phyloP scores from a whole-genome alignment of 2,888 invertebrate species.

The Eilema griseolum region DNA sequence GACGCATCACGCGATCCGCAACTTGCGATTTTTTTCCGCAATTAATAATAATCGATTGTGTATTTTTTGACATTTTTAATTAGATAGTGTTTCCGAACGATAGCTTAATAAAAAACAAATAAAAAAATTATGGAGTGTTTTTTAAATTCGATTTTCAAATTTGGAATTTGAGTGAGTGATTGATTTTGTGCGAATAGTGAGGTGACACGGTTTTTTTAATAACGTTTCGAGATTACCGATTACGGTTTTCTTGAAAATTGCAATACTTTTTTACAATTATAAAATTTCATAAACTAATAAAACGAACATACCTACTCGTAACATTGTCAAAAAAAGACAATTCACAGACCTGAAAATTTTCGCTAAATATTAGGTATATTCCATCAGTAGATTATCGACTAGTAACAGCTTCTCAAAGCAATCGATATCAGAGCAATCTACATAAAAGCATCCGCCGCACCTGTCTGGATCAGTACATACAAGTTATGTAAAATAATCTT shows the following conservation, averaged over 20 bases:
- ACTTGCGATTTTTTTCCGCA: conserved; percentile 34
- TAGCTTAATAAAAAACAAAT: neutral
- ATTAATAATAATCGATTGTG: conserved; percentile 13
- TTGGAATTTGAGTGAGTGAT: conserved; percentile 22
- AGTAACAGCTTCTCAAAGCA: neutral
- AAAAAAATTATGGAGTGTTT: neutral
- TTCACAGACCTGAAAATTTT: neutral
- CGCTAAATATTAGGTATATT: too few relatives aligned
- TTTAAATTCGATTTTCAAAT: conserved; percentile 14
- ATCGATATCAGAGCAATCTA: conserved; percentile 14
- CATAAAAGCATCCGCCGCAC: conserved; percentile 15
- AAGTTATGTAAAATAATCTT: conserved; percentile 74
- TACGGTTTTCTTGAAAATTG: conserved; percentile 7
- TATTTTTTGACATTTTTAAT: conserved; percentile 6
- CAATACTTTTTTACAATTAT: neutral
- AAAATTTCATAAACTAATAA: neutral
- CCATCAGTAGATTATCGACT: neutral
- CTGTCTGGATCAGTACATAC: conserved; percentile 27
- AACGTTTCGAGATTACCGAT: neutral
- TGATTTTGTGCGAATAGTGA: conserved; percentile 18
- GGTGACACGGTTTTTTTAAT: conserved; percentile 13
- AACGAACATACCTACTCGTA: too few relatives aligned
- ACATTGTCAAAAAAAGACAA: too few relatives aligned
- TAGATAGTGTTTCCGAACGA: conserved; percentile 17
- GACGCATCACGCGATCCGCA: conserved; percentile 36